A percentile compares a stretch with the other conserved stretches of the same genome.
Evolutionary conservation across 2,888 invertebrate genomes (phyloP).

Genomic region (Cecidostiba fungosa): DNA sequence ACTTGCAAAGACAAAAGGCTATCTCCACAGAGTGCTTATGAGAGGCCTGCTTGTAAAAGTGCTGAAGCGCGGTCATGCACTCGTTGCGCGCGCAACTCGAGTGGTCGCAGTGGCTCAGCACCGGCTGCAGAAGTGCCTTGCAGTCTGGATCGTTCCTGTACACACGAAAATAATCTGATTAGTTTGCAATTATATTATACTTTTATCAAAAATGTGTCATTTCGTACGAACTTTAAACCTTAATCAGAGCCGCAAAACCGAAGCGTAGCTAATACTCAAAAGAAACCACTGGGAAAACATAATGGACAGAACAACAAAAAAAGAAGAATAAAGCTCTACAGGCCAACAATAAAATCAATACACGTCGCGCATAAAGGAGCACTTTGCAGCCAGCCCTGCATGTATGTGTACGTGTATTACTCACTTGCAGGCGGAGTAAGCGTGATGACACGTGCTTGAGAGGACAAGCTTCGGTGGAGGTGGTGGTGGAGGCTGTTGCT

Average conservation of each 20-base stretch:
- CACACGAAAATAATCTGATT: neutral
- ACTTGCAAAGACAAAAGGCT: constrained; percentile 97
- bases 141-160: constrained; percentile 92
- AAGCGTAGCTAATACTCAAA: neutral
- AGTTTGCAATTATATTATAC: too few species aligned
- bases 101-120: constrained; percentile 90
- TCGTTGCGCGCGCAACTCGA: constrained; percentile 90
- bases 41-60: constrained; percentile 91
- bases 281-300: neutral
- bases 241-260: neutral
- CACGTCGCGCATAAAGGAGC: neutral
- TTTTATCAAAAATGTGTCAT: neutral
- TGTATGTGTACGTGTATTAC: constrained; percentile 62
- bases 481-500: constrained; percentile 73
- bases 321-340: neutral
- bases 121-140: constrained; percentile 89
- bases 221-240: neutral
- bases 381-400: neutral
- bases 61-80: constrained; percentile 93
- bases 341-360: constrained; percentile 10
- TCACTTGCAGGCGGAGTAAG: constrained; percentile 80
- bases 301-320: neutral
- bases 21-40: constrained; percentile 93
- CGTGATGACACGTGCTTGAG: constrained; percentile 93
- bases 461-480: constrained; percentile 85